These are phyloP conservation scores for Poicephalus gulielmi DNA, from an alignment of 2,113 vertebrate genomes.

Conservation along the genomic window DNA sequence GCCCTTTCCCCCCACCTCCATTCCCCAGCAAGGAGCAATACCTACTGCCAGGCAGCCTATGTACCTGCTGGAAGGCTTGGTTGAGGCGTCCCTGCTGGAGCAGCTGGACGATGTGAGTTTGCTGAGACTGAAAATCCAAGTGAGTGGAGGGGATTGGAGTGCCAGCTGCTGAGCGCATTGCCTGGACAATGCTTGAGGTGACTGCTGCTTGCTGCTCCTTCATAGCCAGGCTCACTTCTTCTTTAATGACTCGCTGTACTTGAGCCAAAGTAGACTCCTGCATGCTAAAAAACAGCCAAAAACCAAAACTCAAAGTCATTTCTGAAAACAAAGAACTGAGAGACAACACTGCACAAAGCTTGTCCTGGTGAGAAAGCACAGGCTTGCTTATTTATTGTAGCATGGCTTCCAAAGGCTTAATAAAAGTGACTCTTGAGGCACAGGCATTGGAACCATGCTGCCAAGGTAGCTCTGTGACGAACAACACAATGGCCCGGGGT, in stretches of 20 bases:
- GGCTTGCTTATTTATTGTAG: neutral
- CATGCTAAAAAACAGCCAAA: constrained; percentile 74
- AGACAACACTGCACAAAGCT: neutral
- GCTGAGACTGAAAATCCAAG: constrained; percentile 94
- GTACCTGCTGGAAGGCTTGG: constrained; percentile 98
- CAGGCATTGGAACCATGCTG: neutral
- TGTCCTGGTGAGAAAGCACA: neutral
- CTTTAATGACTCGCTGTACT: constrained; percentile 94
- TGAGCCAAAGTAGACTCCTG: constrained; percentile 95
- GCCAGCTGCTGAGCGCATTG: constrained; percentile 93
- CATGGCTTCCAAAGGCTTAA: neutral
- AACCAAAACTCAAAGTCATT: neutral
- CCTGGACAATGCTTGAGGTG: constrained; percentile 98
- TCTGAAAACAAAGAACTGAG: neutral
- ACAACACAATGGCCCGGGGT: neutral
- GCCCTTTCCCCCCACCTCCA: neutral
- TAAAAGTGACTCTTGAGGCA: neutral
- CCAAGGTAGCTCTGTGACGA: neutral
- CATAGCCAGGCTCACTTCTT: constrained; percentile 93
- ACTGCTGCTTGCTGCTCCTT: constrained; percentile 96
- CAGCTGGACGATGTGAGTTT: constrained; percentile 91
- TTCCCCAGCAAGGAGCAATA: too few relatives aligned
- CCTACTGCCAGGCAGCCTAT: neutral
- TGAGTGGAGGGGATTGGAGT: constrained; percentile 92
- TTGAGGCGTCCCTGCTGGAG: constrained; percentile 98